Percentiles rank a stretch among this genome's conserved stretches.
Conservation (phyloP, 2,113 vertebrate genomes). For the Pygoscelis antarcticus region DNA sequence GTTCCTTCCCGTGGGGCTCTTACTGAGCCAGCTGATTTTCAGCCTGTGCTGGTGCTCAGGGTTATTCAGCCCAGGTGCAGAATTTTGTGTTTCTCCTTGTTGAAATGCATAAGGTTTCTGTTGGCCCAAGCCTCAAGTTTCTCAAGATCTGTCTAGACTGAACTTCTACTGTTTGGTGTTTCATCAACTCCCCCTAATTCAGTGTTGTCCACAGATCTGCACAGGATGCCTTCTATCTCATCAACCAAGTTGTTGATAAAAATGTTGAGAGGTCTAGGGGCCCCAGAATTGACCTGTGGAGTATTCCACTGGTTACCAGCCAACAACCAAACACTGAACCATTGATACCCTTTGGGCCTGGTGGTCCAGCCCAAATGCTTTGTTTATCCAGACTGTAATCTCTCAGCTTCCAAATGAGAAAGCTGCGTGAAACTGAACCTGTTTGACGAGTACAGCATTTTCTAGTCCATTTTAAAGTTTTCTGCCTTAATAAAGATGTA, state of each 20-base stretch:
- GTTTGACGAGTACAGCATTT: not conserved
- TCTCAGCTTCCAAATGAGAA: not conserved
- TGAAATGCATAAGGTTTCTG: not conserved
- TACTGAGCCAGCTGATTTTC: not conserved
- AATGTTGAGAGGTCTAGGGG: not conserved
- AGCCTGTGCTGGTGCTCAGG: not conserved
- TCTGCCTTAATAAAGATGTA: not conserved
- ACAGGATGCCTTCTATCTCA: not conserved
- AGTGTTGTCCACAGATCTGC: not conserved
- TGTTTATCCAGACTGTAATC: not conserved
- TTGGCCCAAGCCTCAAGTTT: not conserved
- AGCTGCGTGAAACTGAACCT: not conserved
- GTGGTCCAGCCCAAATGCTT: not conserved
- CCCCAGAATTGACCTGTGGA: not conserved
- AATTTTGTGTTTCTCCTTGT: not conserved
- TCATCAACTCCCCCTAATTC: not conserved
- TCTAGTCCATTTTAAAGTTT: not conserved
- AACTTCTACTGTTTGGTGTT: not conserved
- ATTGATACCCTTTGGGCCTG: not conserved
- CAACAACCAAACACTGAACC: not conserved
- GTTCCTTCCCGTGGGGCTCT: not conserved
- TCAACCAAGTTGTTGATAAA: not conserved
- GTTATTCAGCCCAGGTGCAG: not conserved
- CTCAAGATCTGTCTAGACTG: not conserved
- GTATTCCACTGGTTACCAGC: not conserved